Evolutionary conservation across 92 coral and sea anemone species (phyloP), one percentile per base, ranked within the genome.

Genomic region (Zoanthus sociatus): DNA sequence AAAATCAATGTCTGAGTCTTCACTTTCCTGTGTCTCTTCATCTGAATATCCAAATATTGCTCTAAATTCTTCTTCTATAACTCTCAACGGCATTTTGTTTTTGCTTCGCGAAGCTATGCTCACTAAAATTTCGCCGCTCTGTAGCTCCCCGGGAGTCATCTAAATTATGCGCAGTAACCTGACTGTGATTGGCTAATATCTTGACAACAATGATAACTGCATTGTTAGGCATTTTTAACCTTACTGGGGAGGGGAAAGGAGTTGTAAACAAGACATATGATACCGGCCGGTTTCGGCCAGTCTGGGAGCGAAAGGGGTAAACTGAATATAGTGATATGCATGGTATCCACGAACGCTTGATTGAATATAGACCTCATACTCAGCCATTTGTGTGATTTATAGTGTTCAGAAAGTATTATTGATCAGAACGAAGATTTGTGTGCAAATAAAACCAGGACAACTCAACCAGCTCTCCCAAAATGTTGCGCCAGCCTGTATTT

Each of bases 301-400:
- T 48, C 6, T 48, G 53, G 9, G 53, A 48, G 6, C 9, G 53
- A 48, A 48, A 48, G 53, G 53, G 53, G 0, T 48, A 48, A 48
- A 26, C 26, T 26, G 26, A 26, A 26, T 26, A 26, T 26, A 26
- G 26, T 26, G 26, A 26, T 26, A 26, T 26, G 26, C 26, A 26
- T 26, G 26, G 26, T 26, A 26, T 26, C 26, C 26, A 26, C 26
- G 26, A 26, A 26, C 26, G 26, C 26, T 26, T 26, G 26, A 26
- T 26, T 26, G 26, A 26, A 26, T 26, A 26, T 26, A 26, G 26
- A 26, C 58, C 71, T 89, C 92, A 86, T 90, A 69, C 67, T 90
- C 89, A 77, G 48, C 88, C 77, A 53, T 76, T 76, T 73, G 78
- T 73, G 78, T 73, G 78, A 73, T 73, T 73, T 73, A 76, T 76